phyloP scores from a whole-genome alignment of 2,113 vertebrate species.

The Solenodon paradoxus region DNA sequence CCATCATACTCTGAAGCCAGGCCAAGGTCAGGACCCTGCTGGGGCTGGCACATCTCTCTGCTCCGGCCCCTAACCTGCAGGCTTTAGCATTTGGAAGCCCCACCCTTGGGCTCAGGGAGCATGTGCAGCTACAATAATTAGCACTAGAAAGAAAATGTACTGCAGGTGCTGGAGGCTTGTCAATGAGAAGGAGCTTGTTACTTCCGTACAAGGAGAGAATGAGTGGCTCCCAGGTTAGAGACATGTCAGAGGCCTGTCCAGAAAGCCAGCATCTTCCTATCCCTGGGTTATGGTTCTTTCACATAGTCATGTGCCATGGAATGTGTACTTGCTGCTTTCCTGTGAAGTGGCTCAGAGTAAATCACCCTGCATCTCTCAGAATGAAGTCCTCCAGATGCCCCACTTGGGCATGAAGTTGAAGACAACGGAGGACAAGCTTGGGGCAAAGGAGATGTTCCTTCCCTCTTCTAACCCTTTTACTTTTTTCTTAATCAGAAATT shows the following conservation, averaged over 20 bases:
- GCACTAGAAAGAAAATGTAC: background rate
- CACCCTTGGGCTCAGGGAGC: background rate
- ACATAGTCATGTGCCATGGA: background rate
- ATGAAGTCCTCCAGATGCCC: too few relatives aligned
- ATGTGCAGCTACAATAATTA: background rate
- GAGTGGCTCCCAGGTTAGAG: background rate
- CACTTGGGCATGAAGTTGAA: too few relatives aligned
- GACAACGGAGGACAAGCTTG: too few relatives aligned
- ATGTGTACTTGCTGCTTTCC: background rate
- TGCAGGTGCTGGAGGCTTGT: background rate
- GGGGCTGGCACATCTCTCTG: background rate
- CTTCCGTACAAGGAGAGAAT: background rate
- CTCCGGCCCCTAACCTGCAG: background rate
- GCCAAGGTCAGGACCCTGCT: background rate
- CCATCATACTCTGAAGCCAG: background rate
- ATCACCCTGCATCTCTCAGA: too few relatives aligned
- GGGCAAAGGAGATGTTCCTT: too few relatives aligned
- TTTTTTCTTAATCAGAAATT: too few relatives aligned
- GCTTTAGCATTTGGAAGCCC: background rate
- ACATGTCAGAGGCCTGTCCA: background rate
- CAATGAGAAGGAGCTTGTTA: background rate
- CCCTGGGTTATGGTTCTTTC: too few relatives aligned
- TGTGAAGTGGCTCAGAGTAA: too few relatives aligned
- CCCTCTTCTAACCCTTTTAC: too few relatives aligned
- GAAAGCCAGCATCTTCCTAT: background rate